phyloP scores from a whole-genome alignment of 2,888 invertebrate genomes.

The Sarcophaga subvicina region DNA sequence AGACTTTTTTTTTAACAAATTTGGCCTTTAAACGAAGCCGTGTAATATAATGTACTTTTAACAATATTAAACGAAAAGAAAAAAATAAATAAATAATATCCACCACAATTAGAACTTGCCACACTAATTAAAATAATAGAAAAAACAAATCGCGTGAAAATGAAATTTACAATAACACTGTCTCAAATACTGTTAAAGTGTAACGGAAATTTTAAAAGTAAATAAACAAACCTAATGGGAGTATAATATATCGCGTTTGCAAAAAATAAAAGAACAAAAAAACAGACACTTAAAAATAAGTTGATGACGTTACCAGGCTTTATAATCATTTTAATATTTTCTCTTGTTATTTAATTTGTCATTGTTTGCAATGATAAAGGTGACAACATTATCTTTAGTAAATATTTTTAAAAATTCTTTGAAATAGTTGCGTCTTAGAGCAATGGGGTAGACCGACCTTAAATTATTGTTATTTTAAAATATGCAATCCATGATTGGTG shows the following conservation, averaged over 20 bases:
- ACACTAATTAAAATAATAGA: conserved; percentile 19
- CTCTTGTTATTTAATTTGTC: too few relatives aligned
- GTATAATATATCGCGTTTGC: not conserved
- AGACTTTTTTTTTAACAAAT: conserved; percentile 46
- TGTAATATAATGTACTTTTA: conserved; percentile 53
- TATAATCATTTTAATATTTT: too few relatives aligned
- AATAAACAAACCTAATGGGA: not conserved
- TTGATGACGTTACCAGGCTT: too few relatives aligned
- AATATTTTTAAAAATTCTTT: too few relatives aligned
- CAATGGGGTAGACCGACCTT: too few relatives aligned
- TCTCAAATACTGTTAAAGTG: conserved; percentile 13
- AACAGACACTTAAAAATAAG: too few relatives aligned
- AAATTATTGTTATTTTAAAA: too few relatives aligned
- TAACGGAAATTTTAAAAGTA: conserved; percentile 34
- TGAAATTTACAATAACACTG: conserved; percentile 13
- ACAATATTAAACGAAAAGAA: conserved; percentile 26
- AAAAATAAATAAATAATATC: not conserved
- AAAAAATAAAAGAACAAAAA: too few relatives aligned
- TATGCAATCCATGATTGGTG: too few relatives aligned
- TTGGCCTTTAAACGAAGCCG: conserved; percentile 65
- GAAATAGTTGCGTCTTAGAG: too few relatives aligned
- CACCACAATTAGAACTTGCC: conserved; percentile 29
- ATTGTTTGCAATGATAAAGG: too few relatives aligned
- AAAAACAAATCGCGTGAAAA: conserved; percentile 25
- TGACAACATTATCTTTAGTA: too few relatives aligned